phyloP scores from a whole-genome alignment of 2,888 invertebrate species.

The Spicauda simplicius region DNA sequence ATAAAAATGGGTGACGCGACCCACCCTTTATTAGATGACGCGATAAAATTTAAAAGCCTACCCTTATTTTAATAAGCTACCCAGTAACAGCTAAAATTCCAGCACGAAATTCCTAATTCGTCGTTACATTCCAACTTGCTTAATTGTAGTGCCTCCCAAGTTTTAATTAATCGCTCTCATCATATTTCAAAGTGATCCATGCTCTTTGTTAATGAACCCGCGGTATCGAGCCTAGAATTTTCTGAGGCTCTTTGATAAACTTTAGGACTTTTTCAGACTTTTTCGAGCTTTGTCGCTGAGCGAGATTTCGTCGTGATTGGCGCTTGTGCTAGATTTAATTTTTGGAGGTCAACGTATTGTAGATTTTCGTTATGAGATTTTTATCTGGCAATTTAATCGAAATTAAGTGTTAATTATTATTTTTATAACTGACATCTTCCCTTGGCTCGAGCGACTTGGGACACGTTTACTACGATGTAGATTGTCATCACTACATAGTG shows the following conservation, averaged over 20 bases:
- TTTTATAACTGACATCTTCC: too few relatives aligned
- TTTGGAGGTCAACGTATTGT: too few relatives aligned
- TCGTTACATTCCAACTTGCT: slow-evolving; percentile 27
- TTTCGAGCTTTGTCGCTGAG: background rate
- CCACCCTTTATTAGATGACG: background rate
- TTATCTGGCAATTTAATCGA: too few relatives aligned
- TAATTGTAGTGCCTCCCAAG: slow-evolving; percentile 31
- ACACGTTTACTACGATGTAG: too few relatives aligned
- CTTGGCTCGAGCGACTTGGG: too few relatives aligned
- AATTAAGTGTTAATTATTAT: too few relatives aligned
- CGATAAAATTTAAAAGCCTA: background rate
- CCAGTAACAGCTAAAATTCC: slow-evolving; percentile 23
- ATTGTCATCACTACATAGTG: too few relatives aligned
- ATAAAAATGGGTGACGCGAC: too few relatives aligned
- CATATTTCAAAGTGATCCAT: slow-evolving; percentile 35
- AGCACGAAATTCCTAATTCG: slow-evolving; percentile 25
- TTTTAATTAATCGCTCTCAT: slow-evolving; percentile 36
- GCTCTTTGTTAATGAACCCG: slow-evolving; percentile 29
- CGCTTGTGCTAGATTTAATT: too few relatives aligned
- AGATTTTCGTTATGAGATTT: too few relatives aligned
- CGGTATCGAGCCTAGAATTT: slow-evolving; percentile 17
- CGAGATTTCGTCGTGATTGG: background rate
- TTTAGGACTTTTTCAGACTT: slow-evolving; percentile 7
- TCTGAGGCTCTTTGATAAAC: slow-evolving; percentile 4
- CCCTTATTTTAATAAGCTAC: slow-evolving; percentile 12